Base-by-base conservation (phyloP, 2,113 vertebrate species). In the Centropus unirufus region DNA sequence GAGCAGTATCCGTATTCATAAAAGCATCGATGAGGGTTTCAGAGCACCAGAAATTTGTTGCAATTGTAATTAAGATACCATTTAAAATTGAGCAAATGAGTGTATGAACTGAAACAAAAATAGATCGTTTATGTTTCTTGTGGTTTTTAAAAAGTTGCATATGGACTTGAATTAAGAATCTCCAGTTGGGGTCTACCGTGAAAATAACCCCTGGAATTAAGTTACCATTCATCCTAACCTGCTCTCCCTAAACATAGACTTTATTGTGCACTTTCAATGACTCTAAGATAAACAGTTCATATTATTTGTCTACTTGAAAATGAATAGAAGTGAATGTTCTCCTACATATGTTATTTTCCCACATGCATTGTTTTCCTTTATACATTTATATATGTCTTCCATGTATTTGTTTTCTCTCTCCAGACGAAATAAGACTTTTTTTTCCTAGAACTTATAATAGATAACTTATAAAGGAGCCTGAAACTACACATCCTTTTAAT, bases 401-500 rank as follows among this genome's bases (percentile, higher is more conserved):
- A 29, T 32, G 13, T 79, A 39, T 83, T 81, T 55, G 4, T 81
- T 91, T 44, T 72, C 47, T 75, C 39, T 88, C 83, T 82, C 40
- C 40, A 72, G 59, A 12, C 2, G 26, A 61, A 81, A 87, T 55
- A 78, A 52, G 40, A 20, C 11, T 44, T 64, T 29, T 40, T n/a
- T 54, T 58, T 75, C 55, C 22, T 58, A 62, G 88, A 93, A 63
- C 69, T 86, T 27, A 42, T 72, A 84, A 52, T 34, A 75, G 42
- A 39, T 18, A 72, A 30, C 40, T 83, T 80, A 12, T 49, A 30
- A 23, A 84, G 27, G 40, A 75, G 59, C 73, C 74, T 91, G 70
- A 97, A 87, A 73, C 15, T 77, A 23, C 46, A 84, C 32, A n/a
- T 72, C 46, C 64, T 89, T 91, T 89, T 79, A 84, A 18, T 90